Evolutionary conservation across 2,113 vertebrate species (phyloP).

Genomic region (Eurystomus gularis): DNA sequence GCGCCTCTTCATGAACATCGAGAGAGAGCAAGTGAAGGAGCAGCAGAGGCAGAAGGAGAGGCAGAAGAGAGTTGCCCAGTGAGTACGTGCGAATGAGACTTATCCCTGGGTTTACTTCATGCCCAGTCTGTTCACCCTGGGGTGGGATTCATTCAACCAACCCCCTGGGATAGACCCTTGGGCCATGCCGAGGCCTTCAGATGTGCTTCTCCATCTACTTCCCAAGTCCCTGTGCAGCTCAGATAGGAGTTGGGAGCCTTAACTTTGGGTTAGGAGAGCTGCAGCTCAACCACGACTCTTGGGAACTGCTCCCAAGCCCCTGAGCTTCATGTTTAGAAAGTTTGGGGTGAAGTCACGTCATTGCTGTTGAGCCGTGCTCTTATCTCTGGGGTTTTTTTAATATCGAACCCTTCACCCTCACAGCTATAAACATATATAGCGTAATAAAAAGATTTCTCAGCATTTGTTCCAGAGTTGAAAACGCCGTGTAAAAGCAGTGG

Average conservation of each 20-base stretch:
- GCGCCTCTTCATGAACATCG: constrained; percentile 83
- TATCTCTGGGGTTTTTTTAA: neutral
- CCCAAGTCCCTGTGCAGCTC: neutral
- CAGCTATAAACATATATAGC: neutral
- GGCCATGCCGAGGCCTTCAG: accelerated
- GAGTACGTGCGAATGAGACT: accelerated
- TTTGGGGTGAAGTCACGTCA: accelerated
- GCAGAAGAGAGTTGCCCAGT: constrained; percentile 78
- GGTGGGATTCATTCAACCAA: neutral
- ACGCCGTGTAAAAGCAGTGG: neutral
- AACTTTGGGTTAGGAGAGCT: neutral
- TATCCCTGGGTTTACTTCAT: neutral
- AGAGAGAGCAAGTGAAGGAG: constrained; percentile 86
- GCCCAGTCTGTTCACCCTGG: neutral
- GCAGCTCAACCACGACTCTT: accelerated
- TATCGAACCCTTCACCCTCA: neutral
- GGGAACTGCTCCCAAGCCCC: neutral
- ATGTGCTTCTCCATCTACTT: accelerated
- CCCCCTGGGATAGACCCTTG: neutral
- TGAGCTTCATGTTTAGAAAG: neutral
- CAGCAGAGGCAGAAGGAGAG: constrained; percentile 78
- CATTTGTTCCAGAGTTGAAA: neutral
- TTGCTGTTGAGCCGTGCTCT: neutral
- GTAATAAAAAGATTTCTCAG: neutral
- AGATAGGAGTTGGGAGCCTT: neutral